These are phyloP conservation scores for Lanistes nyassanus DNA, from an alignment of 1,140 invertebrate species.

Conservation along the genomic window DNA sequence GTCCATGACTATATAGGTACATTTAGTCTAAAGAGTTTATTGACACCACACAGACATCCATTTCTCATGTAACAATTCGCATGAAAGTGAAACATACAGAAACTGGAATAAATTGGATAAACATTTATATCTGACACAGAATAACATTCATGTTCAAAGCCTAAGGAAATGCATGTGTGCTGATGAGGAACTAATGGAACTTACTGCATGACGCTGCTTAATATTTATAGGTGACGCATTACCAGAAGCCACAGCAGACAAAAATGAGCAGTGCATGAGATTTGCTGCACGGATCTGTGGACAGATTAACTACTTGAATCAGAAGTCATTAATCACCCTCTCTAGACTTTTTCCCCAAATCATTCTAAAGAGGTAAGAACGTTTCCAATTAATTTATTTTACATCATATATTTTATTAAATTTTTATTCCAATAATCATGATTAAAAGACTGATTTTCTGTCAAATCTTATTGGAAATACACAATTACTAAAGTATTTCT, in stretches of 20 bases:
- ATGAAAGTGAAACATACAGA: background rate
- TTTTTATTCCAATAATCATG: too few relatives aligned
- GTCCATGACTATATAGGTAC: background rate
- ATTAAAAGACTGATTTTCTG: too few relatives aligned
- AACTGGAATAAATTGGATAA: too few relatives aligned
- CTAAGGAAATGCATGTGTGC: background rate
- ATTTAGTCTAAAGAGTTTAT: background rate
- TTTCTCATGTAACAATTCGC: too few relatives aligned
- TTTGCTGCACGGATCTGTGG: constrained; percentile 76
- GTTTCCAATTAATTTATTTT: too few relatives aligned
- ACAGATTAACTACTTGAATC: background rate
- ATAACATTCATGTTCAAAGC: background rate
- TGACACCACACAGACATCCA: background rate
- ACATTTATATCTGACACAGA: too few relatives aligned
- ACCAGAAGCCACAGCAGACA: constrained; percentile 81
- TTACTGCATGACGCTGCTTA: constrained; percentile 73
- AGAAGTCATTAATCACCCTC: too few relatives aligned
- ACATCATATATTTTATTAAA: too few relatives aligned
- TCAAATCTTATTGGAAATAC: too few relatives aligned
- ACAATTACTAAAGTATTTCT: too few relatives aligned
- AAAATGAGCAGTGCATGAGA: constrained; percentile 89
- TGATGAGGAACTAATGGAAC: constrained; percentile 18
- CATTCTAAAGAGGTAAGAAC: too few relatives aligned
- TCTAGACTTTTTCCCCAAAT: too few relatives aligned
- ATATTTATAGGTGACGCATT: constrained; percentile 78